Base-by-base conservation (phyloP, 2,888 invertebrate genomes). In the Lycia hirtaria region DNA sequence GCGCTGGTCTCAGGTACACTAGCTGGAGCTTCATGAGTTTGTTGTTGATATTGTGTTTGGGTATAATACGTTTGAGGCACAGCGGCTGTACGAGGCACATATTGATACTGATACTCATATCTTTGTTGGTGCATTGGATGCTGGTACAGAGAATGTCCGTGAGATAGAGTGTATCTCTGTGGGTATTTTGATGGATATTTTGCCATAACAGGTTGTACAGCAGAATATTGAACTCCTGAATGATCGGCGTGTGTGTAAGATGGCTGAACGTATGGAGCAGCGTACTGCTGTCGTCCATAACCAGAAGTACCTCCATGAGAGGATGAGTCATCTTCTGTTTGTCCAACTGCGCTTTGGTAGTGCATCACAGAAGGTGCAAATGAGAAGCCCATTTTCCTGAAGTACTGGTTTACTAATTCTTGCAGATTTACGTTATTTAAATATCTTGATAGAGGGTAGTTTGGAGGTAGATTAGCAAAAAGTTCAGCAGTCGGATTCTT, bases 401-500 rank as follows among this genome's bases (percentile, higher is more conserved):
- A 88, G 69, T 94, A 94, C 62, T 92, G 87, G 60, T 90, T 87
- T 0, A 94, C 88, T 24, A 94, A 73, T 15, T 89, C 82, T 80
- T 94, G 93, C 24, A 94, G 75, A 68, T 94, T 93, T 0, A 93
- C 83, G 59, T 88, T 88, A 60, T 93, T 94, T 26, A 94, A 81
- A 59, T 90, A 85, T 48, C 90, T 86, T 0, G 93, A 92, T 24
- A 93, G 76, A 1, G 93, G 93, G 70, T 93, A 93, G 62, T 87
- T 89, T 33, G 92, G 85, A 1, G 94, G 94, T 53, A 93, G 73
- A 67, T 93, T 93, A 0, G 94, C 90, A 71, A 93, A 93, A 1
- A 94, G 67, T 64, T 92, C 92, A 20, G 91, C 90, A 5, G 88
- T 80, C 0, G 93, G 92, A 69, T 92, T 93, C 43, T 84, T 85